Conservation (phyloP, 2,888 invertebrate species). For the Calameuta idolon region DNA sequence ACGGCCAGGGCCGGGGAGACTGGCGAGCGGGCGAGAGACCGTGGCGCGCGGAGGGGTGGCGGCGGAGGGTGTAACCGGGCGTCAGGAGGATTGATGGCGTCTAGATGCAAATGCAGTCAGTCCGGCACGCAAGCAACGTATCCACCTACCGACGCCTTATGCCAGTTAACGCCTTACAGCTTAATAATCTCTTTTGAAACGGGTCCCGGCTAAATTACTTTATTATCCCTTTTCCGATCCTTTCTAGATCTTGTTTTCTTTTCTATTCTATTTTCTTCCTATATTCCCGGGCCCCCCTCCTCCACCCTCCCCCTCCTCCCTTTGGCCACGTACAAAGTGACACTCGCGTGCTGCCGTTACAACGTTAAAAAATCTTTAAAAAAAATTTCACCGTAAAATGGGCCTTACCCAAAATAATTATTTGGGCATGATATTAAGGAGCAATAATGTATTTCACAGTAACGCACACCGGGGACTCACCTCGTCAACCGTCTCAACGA, state of each 20-base stretch:
- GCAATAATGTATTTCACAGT: not conserved
- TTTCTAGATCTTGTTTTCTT: not conserved
- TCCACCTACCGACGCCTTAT: conserved; percentile 66
- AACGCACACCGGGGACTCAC: too few relatives aligned
- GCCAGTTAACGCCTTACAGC: conserved; percentile 68
- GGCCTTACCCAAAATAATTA: not conserved
- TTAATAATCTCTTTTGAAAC: conserved; percentile 60
- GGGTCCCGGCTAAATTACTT: conserved; percentile 50
- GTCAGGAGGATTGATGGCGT: conserved; percentile 67
- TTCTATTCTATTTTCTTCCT: not conserved
- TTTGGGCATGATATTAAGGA: not conserved
- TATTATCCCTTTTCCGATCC: conserved; percentile 47
- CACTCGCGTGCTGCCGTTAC: not conserved
- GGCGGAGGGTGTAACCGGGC: conserved; percentile 56
- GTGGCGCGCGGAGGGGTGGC: conserved; percentile 29
- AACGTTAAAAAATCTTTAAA: too few relatives aligned
- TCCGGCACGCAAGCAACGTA: conserved; percentile 62
- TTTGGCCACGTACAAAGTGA: not conserved
- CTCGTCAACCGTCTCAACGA: not conserved
- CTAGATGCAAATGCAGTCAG: conserved; percentile 67
- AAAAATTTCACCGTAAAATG: not conserved
- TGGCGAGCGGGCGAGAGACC: conserved; percentile 26
- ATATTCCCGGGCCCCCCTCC: not conserved
- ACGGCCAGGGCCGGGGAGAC: conserved; percentile 29
- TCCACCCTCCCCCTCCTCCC: not conserved